A percentile compares a stretch with the other conserved stretches of the same genome.
Conservation (phyloP, 2,113 vertebrate genomes). For the Macrotis lagotis region DNA sequence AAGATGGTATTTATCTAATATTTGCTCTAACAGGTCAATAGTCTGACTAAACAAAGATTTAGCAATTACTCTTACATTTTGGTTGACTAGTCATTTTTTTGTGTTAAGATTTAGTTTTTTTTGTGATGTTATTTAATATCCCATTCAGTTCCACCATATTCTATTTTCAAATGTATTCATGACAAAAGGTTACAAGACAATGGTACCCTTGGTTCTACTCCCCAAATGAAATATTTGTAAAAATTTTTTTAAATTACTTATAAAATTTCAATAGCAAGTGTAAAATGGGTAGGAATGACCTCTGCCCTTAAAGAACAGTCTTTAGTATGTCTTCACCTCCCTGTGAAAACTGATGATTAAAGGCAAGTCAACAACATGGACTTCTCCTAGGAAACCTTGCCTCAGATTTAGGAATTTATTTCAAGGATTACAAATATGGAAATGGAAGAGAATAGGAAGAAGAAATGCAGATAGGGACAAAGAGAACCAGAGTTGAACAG, state of each 20-base stretch:
- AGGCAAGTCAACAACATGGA: not conserved
- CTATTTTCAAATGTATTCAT: not conserved
- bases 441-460: not conserved
- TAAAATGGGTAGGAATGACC: not conserved
- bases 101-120: not conserved
- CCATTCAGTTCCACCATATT: not conserved
- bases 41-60: not conserved
- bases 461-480: not conserved
- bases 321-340: not conserved
- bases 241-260: not conserved
- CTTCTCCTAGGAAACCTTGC: not conserved
- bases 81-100: not conserved
- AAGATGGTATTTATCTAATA: not conserved
- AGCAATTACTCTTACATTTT: not conserved
- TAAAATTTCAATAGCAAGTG: conserved; percentile 12
- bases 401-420: not conserved
- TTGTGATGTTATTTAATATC: not conserved
- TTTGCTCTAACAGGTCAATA: not conserved
- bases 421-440: not conserved
- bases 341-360: not conserved
- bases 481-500: not conserved
- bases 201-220: not conserved
- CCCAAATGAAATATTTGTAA: not conserved
- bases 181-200: not conserved
- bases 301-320: not conserved